Base-by-base conservation (phyloP, 2,888 invertebrate genomes). In the Tetheella fluctuosa region DNA sequence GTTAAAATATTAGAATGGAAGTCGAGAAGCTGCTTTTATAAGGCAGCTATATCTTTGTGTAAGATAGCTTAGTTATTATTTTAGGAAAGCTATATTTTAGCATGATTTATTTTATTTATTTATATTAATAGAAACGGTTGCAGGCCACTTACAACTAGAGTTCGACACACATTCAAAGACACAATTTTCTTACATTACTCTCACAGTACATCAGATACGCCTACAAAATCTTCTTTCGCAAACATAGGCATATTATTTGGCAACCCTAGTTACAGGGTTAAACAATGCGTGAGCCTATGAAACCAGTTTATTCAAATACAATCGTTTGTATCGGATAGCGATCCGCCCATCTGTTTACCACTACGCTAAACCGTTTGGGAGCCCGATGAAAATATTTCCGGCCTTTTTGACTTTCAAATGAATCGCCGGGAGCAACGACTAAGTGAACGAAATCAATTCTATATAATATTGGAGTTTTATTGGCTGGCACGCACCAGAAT, bases 321-420 rank as follows among this genome's bases (percentile, higher is more conserved):
- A 73, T 73, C 67, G 70, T 59, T 62, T 57, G 37, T 13, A 23
- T 20, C n/a, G 20, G 48, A 48, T 48, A 68, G 68, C 69, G 59
- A 64, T 71, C 68, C 69, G 63, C 48, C 48, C 48, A 10, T 6
- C 48, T 10, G 15, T 48, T 48, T 20, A 48, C 20, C 20, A 7
- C n/a, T 10, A n/a, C 20, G 17, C 8, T 48, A 17, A 64, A 58
- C 74, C 70, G 77, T 81, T 82, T 81, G 81, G 73, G 67, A 67
- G 63, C 71, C 65, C 79, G 77, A 84, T 84, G 80, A 82, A 83
- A 82, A 85, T 84, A 85, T 83, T 84, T 79, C 67, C 71, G 66
- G 68, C 81, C 81, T 72, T 77, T 84, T 85, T 80, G 84, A 88
- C 79, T 85, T 87, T 82, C 84, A 86, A 88, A 88, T 84, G 80